Conservation (phyloP, 2,797 vertebrate genomes). For the Discoglossus pictus region DNA sequence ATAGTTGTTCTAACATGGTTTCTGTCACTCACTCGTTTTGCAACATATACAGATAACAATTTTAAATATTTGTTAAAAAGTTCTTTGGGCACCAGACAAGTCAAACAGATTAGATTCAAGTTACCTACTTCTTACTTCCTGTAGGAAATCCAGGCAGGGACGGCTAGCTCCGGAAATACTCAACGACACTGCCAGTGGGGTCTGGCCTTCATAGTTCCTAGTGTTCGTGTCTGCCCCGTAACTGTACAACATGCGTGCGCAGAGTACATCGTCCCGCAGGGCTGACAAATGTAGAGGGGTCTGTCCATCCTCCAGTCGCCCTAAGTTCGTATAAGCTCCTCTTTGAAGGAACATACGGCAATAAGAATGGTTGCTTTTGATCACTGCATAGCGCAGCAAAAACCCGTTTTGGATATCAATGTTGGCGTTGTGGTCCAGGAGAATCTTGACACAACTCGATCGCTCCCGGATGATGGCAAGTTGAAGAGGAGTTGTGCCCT, state of each 20-base stretch:
- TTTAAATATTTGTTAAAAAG: too few species aligned
- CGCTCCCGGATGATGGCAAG: constrained; percentile 96
- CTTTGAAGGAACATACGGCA: constrained; percentile 98
- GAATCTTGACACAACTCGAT: constrained; percentile 95
- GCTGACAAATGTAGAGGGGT: constrained; percentile 96
- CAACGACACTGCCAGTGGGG: constrained; percentile 88
- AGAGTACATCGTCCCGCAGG: constrained; percentile 91
- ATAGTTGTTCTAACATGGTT: too few species aligned
- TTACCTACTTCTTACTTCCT: constrained; percentile 95
- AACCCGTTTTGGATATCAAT: constrained; percentile 98
- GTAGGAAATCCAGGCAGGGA: constrained; percentile 96
- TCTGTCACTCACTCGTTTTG: too few species aligned
- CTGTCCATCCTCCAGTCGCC: constrained; percentile 95
- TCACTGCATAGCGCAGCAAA: constrained; percentile 93
- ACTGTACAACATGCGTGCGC: constrained; percentile 91
- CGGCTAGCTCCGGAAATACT: constrained; percentile 92
- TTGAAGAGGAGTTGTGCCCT: constrained; percentile 95
- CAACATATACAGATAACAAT: too few species aligned
- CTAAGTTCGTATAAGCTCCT: constrained; percentile 95
- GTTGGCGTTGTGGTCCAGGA: constrained; percentile 95
- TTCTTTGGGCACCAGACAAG: too few species aligned
- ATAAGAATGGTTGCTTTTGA: constrained; percentile 97
- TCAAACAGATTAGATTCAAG: too few species aligned
- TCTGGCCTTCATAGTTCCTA: constrained; percentile 97
- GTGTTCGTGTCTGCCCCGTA: constrained; percentile 96